Base-by-base conservation (phyloP, 2,113 vertebrate genomes). In the Pipa parva region DNA sequence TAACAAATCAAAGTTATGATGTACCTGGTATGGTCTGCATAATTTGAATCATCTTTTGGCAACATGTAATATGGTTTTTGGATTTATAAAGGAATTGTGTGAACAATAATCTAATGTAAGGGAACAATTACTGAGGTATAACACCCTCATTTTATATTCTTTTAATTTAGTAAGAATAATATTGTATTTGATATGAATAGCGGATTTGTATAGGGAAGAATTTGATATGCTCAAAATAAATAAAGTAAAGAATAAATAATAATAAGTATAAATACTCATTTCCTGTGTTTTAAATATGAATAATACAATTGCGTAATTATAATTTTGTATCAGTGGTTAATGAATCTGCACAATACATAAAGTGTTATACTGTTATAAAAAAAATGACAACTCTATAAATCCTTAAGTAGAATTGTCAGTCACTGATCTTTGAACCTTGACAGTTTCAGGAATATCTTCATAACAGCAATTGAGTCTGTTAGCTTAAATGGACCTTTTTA, bases 401-500 rank as follows among this genome's bases (percentile, higher is more conserved):
- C 12, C 18, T 49, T 6, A 18, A 49, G 7, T 22, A 49, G 46
- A 11, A 10, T 49, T 49, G 10, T 21, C 46, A 22, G 7, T 49
- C 20, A 4, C 46, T 20, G 18, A 49, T 20, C 21, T 22, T 11
- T 49, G 3, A 17, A 6, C 6, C 18, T 46, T 15, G 18, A 17
- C 7, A n/a, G 11, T 49, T 42, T 49, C 20, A 49, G 22, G 9
- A 7, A 21, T 21, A 49, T 48, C 2, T 21, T 21, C 46, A 49
- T 24, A 8, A 24, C 18, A 48, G 45, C 5, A 48, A 21, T n/a
- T 42, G 10, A 42, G 21, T 21, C 9, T 24, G 20, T 49, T 49
- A n/a, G n/a, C 1, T 11, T 42, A n/a, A 42, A 42, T 80, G 81
- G 89, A 81, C 84, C 73, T 72, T 80, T 73, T 63, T 62, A 78